Conservation (phyloP, 2,797 vertebrate genomes). For the Poecilia wingei region DNA sequence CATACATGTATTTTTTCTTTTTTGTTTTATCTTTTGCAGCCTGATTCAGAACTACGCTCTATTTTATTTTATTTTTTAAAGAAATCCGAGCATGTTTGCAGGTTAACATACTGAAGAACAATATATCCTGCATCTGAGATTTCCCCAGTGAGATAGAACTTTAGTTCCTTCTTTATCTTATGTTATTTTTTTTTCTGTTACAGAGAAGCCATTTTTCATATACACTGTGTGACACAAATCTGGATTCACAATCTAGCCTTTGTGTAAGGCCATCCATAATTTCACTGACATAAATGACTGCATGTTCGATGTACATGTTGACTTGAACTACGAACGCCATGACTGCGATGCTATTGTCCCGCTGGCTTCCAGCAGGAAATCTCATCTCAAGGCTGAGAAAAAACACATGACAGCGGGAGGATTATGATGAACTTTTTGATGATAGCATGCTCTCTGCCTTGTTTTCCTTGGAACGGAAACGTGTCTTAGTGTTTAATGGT, state of each 20-base stretch:
- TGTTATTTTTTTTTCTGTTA: background rate
- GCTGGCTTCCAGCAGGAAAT: conserved; percentile 36
- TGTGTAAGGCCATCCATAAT: conserved; percentile 3
- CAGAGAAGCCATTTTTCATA: background rate
- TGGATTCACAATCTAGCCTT: background rate
- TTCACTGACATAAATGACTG: background rate
- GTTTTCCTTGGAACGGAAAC: conserved; percentile 49
- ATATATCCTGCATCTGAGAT: background rate
- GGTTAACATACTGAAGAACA: conserved; percentile 16
- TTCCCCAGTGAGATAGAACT: background rate
- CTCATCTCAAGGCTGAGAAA: conserved; percentile 34
- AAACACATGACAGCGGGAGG: conserved; percentile 6
- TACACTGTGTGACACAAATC: background rate
- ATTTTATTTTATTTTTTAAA: background rate
- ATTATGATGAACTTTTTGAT: conserved; percentile 33
- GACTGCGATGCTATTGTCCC: background rate
- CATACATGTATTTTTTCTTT: background rate
- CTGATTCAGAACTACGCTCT: background rate
- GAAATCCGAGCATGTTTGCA: background rate
- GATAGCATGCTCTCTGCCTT: conserved; percentile 16
- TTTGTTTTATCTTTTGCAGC: background rate
- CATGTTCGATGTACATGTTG: conserved; percentile 1
- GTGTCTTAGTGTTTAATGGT: conserved; percentile 16
- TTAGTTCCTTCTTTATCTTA: background rate
- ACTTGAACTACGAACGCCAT: conserved; percentile 12